Evolutionary conservation across 2,888 invertebrate species (phyloP), one percentile per base, ranked within the genome.

Genomic region (Catotricha subobsoleta): DNA sequence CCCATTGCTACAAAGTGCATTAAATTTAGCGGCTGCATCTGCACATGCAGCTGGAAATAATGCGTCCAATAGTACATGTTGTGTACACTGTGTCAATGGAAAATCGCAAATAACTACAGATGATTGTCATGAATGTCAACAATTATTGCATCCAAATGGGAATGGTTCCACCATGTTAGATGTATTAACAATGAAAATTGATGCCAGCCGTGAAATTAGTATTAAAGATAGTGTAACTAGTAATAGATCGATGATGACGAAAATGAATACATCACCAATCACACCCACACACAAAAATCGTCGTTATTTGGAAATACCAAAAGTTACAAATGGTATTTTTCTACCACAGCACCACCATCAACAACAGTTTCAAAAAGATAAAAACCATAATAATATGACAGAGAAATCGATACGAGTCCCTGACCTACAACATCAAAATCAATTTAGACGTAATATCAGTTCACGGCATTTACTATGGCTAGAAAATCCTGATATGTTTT

Each of bases 1-100:
- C 18, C 64, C 62, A 34, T 47, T 63, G 39, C 47, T 63, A 23
- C 62, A 63, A 47, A 62, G 62, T 49, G 61, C 63, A 6, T 45
- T 62, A 6, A 63, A 64, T 47, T 48, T 63, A 16, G 56, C 56
- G 1, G 39, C 46, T 25, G 25, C 44, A 31, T 42, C 46, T 28
- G 36, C 41, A 25, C 29, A 39, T 29, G 34, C 20, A 12, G 34
- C 20, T 34, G 20, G 20, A 4, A 21, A 34, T 13, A 34, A 41
- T 39, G 21, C 19, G 21, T n/a, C 33, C 10, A 29, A 38, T 10
- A 41, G 58, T 51, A 44, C 42, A 57, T n/a, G n/a, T n/a, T n/a
- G n/a, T n/a, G n/a, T n/a, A n/a, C n/a, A n/a, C n/a, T n/a, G n/a
- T n/a, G 41, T 55, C 53, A 27, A 54, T 34, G 46, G 52, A 21